These are phyloP conservation scores for Netelia fuscicornis DNA, from an alignment of 2,888 invertebrate genomes.

Conservation along the genomic window DNA sequence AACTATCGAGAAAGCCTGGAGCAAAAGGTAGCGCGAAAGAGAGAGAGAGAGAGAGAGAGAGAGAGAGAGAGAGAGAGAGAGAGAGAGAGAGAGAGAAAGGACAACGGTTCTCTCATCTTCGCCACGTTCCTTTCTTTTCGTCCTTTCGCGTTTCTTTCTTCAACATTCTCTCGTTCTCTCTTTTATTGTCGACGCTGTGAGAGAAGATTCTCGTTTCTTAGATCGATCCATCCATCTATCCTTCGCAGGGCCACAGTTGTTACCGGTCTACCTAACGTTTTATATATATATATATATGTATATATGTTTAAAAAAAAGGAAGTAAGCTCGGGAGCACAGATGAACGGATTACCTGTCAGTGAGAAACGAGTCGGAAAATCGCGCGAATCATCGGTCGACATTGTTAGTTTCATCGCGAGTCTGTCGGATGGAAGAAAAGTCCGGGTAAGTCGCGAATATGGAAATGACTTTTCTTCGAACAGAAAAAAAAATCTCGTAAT, in stretches of 20 bases:
- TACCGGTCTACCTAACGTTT: constrained; percentile 3
- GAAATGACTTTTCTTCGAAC: constrained; percentile 11
- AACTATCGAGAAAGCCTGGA: constrained; percentile 51
- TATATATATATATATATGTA: constrained; percentile 17
- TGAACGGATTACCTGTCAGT: constrained; percentile 71
- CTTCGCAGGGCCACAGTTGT: constrained; percentile 41
- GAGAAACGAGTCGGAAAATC: constrained; percentile 70
- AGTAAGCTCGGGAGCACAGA: constrained; percentile 50
- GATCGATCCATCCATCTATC: constrained; percentile 78
- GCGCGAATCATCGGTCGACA: constrained; percentile 60
- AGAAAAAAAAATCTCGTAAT: neutral
- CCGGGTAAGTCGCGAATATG: neutral
- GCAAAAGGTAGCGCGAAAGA: constrained; percentile 47
- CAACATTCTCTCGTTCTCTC: constrained; percentile 35
- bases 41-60: constrained; percentile 49
- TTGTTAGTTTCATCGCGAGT: constrained; percentile 58
- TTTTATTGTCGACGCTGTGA: constrained; percentile 61
- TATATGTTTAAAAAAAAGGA: constrained; percentile 7
- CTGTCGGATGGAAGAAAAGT: constrained; percentile 41
- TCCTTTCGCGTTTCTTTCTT: constrained; percentile 47
- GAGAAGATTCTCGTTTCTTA: constrained; percentile 61
- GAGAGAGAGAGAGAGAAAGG: constrained; percentile 33
- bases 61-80: constrained; percentile 46
- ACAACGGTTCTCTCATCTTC: constrained; percentile 55
- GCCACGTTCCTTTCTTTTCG: constrained; percentile 66